These are phyloP conservation scores for Clavelina lepadiformis DNA, from an alignment of 23 tunicate genomes.

Conservation along the genomic window DNA sequence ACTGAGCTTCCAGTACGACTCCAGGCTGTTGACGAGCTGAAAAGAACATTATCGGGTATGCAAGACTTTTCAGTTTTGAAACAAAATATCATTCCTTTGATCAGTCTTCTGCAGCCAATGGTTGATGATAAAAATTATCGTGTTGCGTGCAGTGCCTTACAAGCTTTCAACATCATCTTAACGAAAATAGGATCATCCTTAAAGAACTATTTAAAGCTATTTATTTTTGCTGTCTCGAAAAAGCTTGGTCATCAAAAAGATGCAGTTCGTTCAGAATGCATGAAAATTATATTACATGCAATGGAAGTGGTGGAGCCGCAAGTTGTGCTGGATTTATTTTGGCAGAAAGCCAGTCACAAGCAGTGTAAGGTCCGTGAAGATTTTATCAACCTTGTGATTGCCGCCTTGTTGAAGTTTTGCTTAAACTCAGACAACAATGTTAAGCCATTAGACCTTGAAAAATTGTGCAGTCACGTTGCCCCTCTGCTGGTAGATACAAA, in stretches of 20 bases:
- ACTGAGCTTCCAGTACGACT: slow-evolving; percentile 28
- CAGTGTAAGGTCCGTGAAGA: slow-evolving; percentile 62
- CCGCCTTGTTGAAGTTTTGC: slow-evolving; percentile 30
- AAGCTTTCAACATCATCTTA: slow-evolving; percentile 30
- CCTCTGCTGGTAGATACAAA: slow-evolving; percentile 39
- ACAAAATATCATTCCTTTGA: slow-evolving; percentile 36
- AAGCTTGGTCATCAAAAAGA: slow-evolving; percentile 57
- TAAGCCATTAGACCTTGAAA: slow-evolving; percentile 13
- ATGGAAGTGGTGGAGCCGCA: slow-evolving; percentile 42
- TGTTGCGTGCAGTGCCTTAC: slow-evolving; percentile 47
- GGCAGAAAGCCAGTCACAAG: slow-evolving; percentile 37
- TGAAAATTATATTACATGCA: slow-evolving; percentile 37
- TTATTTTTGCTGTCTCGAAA: slow-evolving; percentile 27
- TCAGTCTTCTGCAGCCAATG: slow-evolving; percentile 67
- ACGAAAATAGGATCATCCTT: slow-evolving; percentile 32
- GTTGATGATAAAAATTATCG: slow-evolving; percentile 52
- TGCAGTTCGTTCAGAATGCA: slow-evolving; percentile 47
- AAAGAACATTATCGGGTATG: slow-evolving; percentile 7
- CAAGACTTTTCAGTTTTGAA: slow-evolving; percentile 15
- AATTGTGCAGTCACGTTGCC: slow-evolving; percentile 34
- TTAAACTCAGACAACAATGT: slow-evolving; percentile 1
- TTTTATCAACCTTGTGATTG: slow-evolving; percentile 47
- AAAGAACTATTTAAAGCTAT: slow-evolving; percentile 20
- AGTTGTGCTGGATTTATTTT: slow-evolving; percentile 52
- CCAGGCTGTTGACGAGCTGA: slow-evolving; percentile 53